phyloP scores from a whole-genome alignment of 2,888 invertebrate genomes.

The Aromia moschata region DNA sequence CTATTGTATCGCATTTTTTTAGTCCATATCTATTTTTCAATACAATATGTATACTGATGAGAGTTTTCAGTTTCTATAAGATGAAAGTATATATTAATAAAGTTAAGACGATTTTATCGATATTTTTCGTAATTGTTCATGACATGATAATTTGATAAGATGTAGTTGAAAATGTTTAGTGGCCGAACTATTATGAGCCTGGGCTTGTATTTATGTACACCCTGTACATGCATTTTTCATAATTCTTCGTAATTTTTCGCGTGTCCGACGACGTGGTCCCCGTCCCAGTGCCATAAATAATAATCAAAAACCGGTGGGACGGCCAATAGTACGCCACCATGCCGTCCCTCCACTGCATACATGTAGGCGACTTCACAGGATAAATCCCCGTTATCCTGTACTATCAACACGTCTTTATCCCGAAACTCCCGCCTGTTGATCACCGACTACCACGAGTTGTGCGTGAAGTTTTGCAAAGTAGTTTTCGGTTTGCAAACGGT shows the following conservation, averaged over 20 bases:
- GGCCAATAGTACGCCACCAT: conserved; percentile 35
- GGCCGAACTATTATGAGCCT: too few relatives aligned
- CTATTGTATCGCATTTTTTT: too few relatives aligned
- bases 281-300: conserved; percentile 11
- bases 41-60: too few relatives aligned
- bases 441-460: conserved; percentile 42
- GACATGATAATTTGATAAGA: too few relatives aligned
- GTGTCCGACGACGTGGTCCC: not conserved
- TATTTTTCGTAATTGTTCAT: too few relatives aligned
- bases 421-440: conserved; percentile 50
- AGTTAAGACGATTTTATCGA: too few relatives aligned
- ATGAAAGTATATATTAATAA: too few relatives aligned
- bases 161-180: too few relatives aligned
- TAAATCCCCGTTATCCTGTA: conserved; percentile 50
- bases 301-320: conserved; percentile 30
- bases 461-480: conserved; percentile 17
- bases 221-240: not conserved
- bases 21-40: too few relatives aligned
- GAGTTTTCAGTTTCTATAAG: too few relatives aligned
- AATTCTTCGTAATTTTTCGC: too few relatives aligned
- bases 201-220: too few relatives aligned
- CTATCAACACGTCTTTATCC: conserved; percentile 44
- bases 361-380: conserved; percentile 53
- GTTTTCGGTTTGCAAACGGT: conserved; percentile 10
- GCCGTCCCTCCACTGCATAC: conserved; percentile 32